Conservation (phyloP, 2,797 vertebrate species). For the Hyperoplus lanceolatus region DNA sequence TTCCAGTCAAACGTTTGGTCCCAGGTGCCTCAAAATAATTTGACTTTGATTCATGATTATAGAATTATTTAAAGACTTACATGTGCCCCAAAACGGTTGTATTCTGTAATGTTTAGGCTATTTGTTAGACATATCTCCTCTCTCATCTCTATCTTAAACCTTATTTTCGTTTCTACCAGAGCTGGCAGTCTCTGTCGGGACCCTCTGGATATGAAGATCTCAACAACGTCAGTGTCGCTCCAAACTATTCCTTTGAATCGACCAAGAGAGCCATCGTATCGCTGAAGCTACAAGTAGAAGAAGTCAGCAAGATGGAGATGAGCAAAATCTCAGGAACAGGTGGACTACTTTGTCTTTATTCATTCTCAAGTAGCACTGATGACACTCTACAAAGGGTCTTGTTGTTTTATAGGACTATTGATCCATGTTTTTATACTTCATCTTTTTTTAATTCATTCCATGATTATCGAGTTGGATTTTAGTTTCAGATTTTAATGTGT, state of each 20-base stretch:
- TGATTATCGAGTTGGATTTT: too few species aligned
- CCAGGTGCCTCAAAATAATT: too few species aligned
- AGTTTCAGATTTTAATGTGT: too few species aligned
- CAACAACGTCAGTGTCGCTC: conserved; percentile 78
- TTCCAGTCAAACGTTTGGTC: too few species aligned
- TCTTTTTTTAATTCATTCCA: too few species aligned
- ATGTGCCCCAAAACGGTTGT: too few species aligned
- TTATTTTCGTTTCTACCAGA: conserved; percentile 58
- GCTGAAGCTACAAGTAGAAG: conserved; percentile 84
- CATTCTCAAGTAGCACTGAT: not conserved
- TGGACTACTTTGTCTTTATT: conserved; percentile 38
- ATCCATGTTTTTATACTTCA: too few species aligned
- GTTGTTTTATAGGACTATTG: too few species aligned
- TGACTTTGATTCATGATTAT: too few species aligned
- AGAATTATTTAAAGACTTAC: too few species aligned
- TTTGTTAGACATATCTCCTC: not conserved
- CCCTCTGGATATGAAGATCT: conserved; percentile 88
- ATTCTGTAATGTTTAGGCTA: not conserved
- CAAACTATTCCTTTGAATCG: conserved; percentile 83
- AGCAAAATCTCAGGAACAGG: conserved; percentile 83
- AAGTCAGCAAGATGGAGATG: conserved; percentile 82
- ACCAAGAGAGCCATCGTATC: conserved; percentile 84
- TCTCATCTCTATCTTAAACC: conserved; percentile 8
- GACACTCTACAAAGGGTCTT: not conserved
- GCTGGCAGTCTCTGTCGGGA: conserved; percentile 86